Percentiles rank a stretch among this genome's conserved stretches.
phyloP scores from a whole-genome alignment of 2,797 vertebrate species.

The Melanotaenia maccullochi region DNA sequence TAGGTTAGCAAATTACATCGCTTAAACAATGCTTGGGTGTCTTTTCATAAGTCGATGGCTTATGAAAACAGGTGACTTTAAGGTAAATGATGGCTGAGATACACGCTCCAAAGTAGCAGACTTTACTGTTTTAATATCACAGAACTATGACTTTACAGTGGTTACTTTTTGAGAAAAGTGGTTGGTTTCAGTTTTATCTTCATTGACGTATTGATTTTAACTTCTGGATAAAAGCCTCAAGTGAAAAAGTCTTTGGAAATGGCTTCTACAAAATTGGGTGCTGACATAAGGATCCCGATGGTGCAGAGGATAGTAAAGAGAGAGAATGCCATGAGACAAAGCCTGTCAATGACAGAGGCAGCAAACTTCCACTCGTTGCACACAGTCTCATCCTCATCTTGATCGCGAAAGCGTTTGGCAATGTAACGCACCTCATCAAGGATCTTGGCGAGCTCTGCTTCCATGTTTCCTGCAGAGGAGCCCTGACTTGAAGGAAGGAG shows the following conservation, averaged over 20 bases:
- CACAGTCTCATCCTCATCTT: conserved; percentile 86
- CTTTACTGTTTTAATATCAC: background rate
- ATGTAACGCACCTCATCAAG: conserved; percentile 92
- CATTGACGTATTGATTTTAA: background rate
- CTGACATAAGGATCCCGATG: conserved; percentile 94
- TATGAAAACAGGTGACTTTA: background rate
- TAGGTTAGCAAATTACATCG: conserved; percentile 9
- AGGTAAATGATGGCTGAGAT: background rate
- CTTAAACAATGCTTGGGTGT: conserved; percentile 8
- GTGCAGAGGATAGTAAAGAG: conserved; percentile 95
- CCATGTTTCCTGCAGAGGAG: conserved; percentile 35
- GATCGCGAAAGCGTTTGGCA: conserved; percentile 86
- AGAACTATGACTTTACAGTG: background rate
- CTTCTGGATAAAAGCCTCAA: conserved; percentile 34
- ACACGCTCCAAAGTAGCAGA: background rate
- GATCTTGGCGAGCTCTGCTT: conserved; percentile 79
- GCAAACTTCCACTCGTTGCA: conserved; percentile 97
- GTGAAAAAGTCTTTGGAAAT: conserved; percentile 89
- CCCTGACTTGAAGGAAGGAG: conserved; percentile 65
- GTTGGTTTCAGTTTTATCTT: background rate
- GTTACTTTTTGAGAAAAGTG: background rate
- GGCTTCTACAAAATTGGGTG: conserved; percentile 93
- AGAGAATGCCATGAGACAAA: conserved; percentile 95
- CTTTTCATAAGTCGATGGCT: conserved; percentile 1
- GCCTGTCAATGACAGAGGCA: conserved; percentile 93